Evolutionary conservation across 2,797 vertebrate genomes (phyloP), one percentile per base, ranked within the genome.

Genomic region (Protonibea diacanthus): DNA sequence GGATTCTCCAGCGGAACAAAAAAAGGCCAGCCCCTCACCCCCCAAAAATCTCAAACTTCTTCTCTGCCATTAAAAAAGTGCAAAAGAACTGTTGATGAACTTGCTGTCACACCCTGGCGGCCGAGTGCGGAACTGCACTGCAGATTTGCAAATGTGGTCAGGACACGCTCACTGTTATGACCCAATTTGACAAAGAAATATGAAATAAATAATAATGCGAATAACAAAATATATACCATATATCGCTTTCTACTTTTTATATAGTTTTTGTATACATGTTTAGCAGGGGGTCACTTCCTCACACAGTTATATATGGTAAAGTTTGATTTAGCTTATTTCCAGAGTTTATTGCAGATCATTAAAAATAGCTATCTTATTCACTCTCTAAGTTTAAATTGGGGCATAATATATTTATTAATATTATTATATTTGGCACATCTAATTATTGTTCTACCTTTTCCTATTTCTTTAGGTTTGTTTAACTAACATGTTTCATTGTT

Each of bases 1-100:
- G 90, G 91, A 94, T 78, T 94, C 92, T 92, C 90, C 92, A 92
- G 91, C 86, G 82, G 92, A 95, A 95, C 92, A 94, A 89, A 88
- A 79, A 91, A 89, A 80, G 93, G 92, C 92, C 91, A 90, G 88
- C 91, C 93, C 91, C 86, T 91, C 90, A 83, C 86, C 92, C 88
- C 89, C 85, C 74, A 85, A 90, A 88, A 84, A 92, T 78, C 88
- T 63, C 44, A 92, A 92, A 87, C 93, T 94, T 93, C 93, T 94
- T 93, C 94, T 88, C 29, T 87, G 82, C 77, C 84, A 82, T 87
- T 76, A 80, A 86, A 86, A 83, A 89, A 91, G 86, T 85, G 83
- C 81, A 45, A 77, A 58, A 55, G 66, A 89, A 85, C 82, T 84
- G 89, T 84, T 81, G 74, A 79, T 80, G 72, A 85, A 88, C 82